Percentiles rank a stretch among this genome's conserved stretches.
Conservation (phyloP, 2,797 vertebrate genomes). For the Cynopterus sphinx region DNA sequence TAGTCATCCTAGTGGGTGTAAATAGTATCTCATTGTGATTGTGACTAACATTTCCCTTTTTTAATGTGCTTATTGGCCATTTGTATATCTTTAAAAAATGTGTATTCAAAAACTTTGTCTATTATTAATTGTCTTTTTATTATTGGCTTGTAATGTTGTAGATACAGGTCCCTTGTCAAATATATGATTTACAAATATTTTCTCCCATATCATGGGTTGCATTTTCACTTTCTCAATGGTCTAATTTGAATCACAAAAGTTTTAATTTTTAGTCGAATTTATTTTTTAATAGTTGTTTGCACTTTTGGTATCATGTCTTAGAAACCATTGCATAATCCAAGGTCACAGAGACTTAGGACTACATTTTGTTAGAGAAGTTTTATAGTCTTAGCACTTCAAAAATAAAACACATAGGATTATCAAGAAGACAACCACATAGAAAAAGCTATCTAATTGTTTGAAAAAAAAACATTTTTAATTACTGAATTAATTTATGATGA, state of each 20-base stretch:
- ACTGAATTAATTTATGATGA: too few species aligned
- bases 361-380: background rate
- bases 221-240: background rate
- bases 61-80: background rate
- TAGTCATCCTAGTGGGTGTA: background rate
- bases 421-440: background rate
- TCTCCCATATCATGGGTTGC: background rate
- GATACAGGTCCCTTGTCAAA: background rate
- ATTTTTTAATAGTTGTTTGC: background rate
- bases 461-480: background rate
- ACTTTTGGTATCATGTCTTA: background rate
- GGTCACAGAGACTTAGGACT: background rate
- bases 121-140: background rate
- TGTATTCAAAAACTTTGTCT: background rate
- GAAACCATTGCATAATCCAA: background rate
- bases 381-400: background rate
- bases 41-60: background rate
- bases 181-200: background rate
- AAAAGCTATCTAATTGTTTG: conserved; percentile 28
- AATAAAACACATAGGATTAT: background rate
- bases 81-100: background rate
- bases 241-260: background rate
- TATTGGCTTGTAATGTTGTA: background rate
- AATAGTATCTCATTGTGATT: background rate
- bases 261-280: background rate